Percentiles rank a stretch among this genome's conserved stretches.
Conservation (phyloP, 2,113 vertebrate genomes). For the Acanthochromis polyacanthus region DNA sequence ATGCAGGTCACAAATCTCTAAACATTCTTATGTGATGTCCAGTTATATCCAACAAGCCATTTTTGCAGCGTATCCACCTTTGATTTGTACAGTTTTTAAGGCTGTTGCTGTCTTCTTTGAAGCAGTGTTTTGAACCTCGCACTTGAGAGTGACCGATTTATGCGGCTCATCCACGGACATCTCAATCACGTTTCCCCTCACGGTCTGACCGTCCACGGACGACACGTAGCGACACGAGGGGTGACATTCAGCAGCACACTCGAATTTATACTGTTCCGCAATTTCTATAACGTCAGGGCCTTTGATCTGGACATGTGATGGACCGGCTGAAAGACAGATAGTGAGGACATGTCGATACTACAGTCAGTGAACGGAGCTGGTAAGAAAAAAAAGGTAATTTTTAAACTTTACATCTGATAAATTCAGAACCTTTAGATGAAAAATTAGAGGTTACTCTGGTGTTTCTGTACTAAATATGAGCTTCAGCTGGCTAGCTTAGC, state of each 20-base stretch:
- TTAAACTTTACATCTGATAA: no score
- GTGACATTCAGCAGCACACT: constrained; percentile 35
- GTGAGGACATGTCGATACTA: not conserved
- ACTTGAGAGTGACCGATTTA: constrained; percentile 48
- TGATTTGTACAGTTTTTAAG: constrained; percentile 13
- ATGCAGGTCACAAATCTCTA: not conserved
- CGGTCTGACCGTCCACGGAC: constrained; percentile 15
- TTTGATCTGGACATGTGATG: constrained; percentile 38
- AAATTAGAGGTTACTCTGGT: no score
- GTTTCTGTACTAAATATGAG: no score
- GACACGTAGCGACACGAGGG: constrained; percentile 53
- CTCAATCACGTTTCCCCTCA: constrained; percentile 49
- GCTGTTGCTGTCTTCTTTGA: constrained; percentile 6
- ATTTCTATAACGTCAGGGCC: constrained; percentile 24
- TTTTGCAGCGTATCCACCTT: constrained; percentile 30
- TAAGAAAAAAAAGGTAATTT: no score
- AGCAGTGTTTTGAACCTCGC: constrained; percentile 55
- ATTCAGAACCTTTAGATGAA: no score
- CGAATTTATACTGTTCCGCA: not conserved
- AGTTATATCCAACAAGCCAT: not conserved
- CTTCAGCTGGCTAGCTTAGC: no score
- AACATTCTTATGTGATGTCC: not conserved
- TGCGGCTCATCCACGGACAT: constrained; percentile 20
- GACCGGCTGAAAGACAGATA: constrained; percentile 48
- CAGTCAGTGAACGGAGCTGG: not conserved